A percentile compares a stretch with the other conserved stretches of the same genome.
phyloP scores from a whole-genome alignment of 2,113 vertebrate genomes.

The Nannobrachium achirus region DNA sequence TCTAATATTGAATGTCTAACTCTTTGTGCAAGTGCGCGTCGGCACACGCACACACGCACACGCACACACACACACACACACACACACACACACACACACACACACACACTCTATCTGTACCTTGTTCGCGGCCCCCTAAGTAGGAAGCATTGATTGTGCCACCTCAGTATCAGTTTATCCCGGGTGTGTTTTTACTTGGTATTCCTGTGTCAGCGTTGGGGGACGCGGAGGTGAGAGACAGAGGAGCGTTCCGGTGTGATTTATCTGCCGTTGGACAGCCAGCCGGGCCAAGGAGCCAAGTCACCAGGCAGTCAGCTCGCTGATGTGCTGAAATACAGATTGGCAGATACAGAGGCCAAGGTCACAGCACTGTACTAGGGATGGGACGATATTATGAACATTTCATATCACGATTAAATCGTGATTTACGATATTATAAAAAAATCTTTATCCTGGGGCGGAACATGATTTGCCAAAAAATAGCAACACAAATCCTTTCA shows the following conservation, averaged over 20 bases:
- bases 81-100: conserved; percentile 1
- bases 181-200: conserved; percentile 19
- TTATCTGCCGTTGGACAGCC: conserved; percentile 36
- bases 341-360: conserved; percentile 53
- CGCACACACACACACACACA: too few species aligned
- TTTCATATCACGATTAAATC: too few species aligned
- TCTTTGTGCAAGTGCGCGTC: too few species aligned
- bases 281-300: neutral
- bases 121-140: conserved; percentile 3
- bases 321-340: conserved; percentile 38
- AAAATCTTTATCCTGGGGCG: too few species aligned
- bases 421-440: too few species aligned
- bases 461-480: too few species aligned
- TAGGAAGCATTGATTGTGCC: conserved; percentile 37
- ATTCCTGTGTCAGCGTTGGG: conserved; percentile 12
- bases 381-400: too few species aligned
- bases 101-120: conserved; percentile 1
- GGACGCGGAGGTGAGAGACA: conserved; percentile 11
- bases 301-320: conserved; percentile 16
- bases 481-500: too few species aligned
- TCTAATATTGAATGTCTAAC: too few species aligned
- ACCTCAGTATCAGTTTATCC: neutral
- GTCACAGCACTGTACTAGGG: conserved; percentile 62
- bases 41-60: too few species aligned
- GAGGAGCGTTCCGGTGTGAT: conserved; percentile 47